A percentile compares a stretch with the other conserved stretches of the same genome.
Conservation (phyloP, 2,113 vertebrate genomes). For the Rhipidura dahli region DNA sequence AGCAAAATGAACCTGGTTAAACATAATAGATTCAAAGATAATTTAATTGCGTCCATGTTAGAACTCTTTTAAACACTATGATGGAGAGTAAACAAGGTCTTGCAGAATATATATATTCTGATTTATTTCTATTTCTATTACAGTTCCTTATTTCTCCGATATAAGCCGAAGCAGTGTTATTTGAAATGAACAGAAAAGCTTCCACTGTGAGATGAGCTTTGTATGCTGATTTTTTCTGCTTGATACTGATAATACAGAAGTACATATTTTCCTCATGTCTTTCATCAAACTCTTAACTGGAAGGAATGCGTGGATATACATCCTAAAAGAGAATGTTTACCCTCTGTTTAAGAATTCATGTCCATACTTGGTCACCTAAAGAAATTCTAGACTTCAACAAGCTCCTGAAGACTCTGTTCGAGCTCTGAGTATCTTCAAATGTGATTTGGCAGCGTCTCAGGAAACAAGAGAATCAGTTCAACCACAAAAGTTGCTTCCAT, state of each 20-base stretch:
- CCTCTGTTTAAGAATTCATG: not conserved
- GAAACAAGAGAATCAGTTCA: not conserved
- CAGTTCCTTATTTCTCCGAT: not conserved
- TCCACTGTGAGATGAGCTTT: not conserved
- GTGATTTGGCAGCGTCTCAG: not conserved
- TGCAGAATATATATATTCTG: not conserved
- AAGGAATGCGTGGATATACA: not conserved
- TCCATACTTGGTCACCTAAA: slow-evolving; percentile 25
- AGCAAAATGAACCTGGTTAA: not conserved
- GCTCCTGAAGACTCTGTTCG: not conserved
- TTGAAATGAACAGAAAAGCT: not conserved
- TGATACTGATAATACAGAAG: not conserved
- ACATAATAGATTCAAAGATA: not conserved
- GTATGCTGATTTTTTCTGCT: not conserved
- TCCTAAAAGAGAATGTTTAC: not conserved
- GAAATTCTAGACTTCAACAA: not conserved
- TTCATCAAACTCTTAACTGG: not conserved
- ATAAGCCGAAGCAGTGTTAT: not conserved
- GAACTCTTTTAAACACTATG: not conserved
- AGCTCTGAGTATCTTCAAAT: not conserved
- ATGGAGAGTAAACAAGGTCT: not conserved
- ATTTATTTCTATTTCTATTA: not conserved
- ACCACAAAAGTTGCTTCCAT: not conserved
- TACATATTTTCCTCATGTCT: not conserved
- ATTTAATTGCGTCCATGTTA: not conserved